Evolutionary conservation across 2,888 invertebrate species (phyloP), one percentile per base, ranked within the genome.

Genomic region (Furcula furcula): DNA sequence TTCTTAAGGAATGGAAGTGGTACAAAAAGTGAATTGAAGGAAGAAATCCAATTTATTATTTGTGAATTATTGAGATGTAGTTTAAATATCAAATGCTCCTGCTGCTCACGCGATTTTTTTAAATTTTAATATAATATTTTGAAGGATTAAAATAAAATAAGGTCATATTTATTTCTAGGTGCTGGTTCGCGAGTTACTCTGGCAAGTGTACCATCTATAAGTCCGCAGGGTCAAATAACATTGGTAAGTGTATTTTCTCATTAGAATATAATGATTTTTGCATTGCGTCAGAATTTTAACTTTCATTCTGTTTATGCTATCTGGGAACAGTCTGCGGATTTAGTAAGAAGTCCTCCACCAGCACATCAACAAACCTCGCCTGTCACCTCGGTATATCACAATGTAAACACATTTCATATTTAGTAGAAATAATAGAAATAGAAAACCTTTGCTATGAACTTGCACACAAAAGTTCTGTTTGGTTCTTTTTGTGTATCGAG

Each of bases 361-460:
- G 95, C 95, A 59, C 95, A 95, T 83, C 95, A 95, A 90, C 95
- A 93, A 79, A 91, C 91, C 73, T 92, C 93, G 69, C 93, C 93
- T 60, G 91, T 93, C 72, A 91, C 92, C 73, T 90, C 92, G 93
- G 93, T 93, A 92, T 89, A 76, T 55, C 62, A 65, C 43, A 78
- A 75, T 69, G 64, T 76, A 74, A 77, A 72, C 54, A 59, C 41
- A 46, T 55, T 45, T 37, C 43, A 40, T 46, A 27, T 10, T 15
- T 9, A 27, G n/a, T n/a, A n/a, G 9, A 27, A 4, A 10, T 9
- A 7, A 23, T 7, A 3, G 12, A 27, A 10, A 15, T 7, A 7
- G n/a, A 7, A 7, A n/a, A n/a, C n/a, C n/a, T n/a, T n/a, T n/a
- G n/a, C n/a, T n/a, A n/a, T n/a, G n/a, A n/a, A n/a, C n/a, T n/a